phyloP scores from a whole-genome alignment of 2,797 vertebrate species.

The Ibycter americanus region DNA sequence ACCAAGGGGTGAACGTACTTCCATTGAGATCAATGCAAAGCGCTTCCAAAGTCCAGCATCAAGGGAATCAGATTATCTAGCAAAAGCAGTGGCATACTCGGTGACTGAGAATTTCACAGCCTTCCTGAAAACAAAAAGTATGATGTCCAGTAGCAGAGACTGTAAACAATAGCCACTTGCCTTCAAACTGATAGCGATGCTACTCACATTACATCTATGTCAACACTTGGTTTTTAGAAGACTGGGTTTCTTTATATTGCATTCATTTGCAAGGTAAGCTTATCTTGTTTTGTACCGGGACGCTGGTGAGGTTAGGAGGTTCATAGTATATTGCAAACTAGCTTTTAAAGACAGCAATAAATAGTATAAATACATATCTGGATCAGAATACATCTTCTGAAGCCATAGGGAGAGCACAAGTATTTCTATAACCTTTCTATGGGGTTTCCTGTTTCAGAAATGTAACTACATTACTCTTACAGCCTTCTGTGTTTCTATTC shows the following conservation, averaged over 20 bases:
- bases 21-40: not conserved
- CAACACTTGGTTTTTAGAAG: not conserved
- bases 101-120: not conserved
- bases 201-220: not conserved
- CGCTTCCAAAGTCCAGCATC: not conserved
- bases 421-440: not conserved
- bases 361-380: not conserved
- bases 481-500: not conserved
- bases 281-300: not conserved
- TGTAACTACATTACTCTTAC: not conserved
- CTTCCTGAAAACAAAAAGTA: not conserved
- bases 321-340: slow-evolving; percentile 19
- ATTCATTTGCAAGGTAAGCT: not conserved
- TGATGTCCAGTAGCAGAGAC: not conserved
- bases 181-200: not conserved
- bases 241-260: slow-evolving; percentile 1
- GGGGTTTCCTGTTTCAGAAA: not conserved
- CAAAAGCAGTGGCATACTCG: not conserved
- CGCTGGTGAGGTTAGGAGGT: slow-evolving; percentile 34
- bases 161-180: not conserved
- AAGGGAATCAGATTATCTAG: not conserved
- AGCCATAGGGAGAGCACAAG: not conserved
- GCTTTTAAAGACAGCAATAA: not conserved
- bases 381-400: not conserved
- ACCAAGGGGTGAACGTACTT: not conserved